Percentiles rank a stretch among this genome's conserved stretches.
phyloP scores from a whole-genome alignment of 2,888 invertebrate genomes.

The Dastarcus helophoroides region DNA sequence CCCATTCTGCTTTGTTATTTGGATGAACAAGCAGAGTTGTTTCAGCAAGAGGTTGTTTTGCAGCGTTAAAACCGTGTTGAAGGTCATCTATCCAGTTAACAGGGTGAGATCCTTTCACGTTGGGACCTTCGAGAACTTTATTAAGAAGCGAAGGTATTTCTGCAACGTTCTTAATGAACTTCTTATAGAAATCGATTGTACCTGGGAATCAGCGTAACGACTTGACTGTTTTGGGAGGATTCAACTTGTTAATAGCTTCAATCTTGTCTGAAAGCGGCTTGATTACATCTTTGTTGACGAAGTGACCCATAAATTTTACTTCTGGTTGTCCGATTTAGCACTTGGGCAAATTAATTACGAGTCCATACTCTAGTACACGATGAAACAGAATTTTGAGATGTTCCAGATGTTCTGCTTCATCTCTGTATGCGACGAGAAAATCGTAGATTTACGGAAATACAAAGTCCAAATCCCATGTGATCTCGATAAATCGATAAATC shows the following conservation, averaged over 20 bases:
- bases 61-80: constrained; percentile 4
- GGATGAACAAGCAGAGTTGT: constrained; percentile 9
- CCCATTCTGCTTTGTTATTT: constrained; percentile 2
- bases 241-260: constrained; percentile 3
- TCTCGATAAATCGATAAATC: constrained; percentile 26
- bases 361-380: constrained; percentile 19
- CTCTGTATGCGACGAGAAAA: constrained; percentile 22
- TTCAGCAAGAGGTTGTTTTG: constrained; percentile 5
- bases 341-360: constrained; percentile 21
- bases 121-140: neutral
- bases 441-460: constrained; percentile 27
- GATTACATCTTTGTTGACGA: constrained; percentile 19
- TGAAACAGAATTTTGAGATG: constrained; percentile 20
- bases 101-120: constrained; percentile 2
- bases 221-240: constrained; percentile 3
- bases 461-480: constrained; percentile 22
- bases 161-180: constrained; percentile 11
- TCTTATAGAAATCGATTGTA: constrained; percentile 10
- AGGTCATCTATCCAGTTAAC: constrained; percentile 7
- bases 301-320: constrained; percentile 17
- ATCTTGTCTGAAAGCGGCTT: constrained; percentile 15
- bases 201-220: constrained; percentile 8
- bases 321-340: constrained; percentile 19
- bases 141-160: constrained; percentile 4
- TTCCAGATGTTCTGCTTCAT: constrained; percentile 10